These are phyloP conservation scores for Hyperopisus bebe DNA, from an alignment of 2,113 vertebrate genomes.

Conservation along the genomic window DNA sequence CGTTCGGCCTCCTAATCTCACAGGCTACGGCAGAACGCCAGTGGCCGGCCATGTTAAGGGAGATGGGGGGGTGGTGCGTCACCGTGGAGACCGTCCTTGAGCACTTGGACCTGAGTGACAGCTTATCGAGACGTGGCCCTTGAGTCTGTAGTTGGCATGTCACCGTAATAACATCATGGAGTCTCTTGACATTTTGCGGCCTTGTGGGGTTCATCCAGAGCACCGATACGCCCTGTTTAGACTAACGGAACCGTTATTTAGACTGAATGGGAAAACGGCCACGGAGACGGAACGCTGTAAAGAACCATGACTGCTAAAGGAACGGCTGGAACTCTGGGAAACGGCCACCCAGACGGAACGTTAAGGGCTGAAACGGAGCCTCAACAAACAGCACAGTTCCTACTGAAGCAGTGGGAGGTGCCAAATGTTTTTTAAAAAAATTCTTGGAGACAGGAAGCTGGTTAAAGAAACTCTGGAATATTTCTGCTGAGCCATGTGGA, in stretches of 20 bases:
- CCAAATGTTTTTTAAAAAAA: constrained; percentile 16
- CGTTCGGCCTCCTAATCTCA: not conserved
- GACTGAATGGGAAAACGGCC: not conserved
- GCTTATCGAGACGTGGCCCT: not conserved
- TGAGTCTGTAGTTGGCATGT: not conserved
- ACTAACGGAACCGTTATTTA: not conserved
- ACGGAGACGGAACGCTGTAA: not conserved
- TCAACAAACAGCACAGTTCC: not conserved
- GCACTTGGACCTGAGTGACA: not conserved
- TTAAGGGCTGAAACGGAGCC: not conserved
- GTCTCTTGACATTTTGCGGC: not conserved
- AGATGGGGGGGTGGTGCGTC: too few relatives aligned
- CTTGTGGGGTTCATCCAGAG: not conserved
- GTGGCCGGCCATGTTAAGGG: not conserved
- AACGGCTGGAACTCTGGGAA: not conserved
- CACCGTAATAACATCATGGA: not conserved
- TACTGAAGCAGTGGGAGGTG: not conserved
- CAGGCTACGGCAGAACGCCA: not conserved
- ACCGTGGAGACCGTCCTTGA: not conserved
- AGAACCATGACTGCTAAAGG: not conserved
- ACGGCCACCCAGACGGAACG: not conserved
- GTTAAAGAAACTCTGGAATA: constrained; percentile 14
- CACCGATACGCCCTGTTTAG: not conserved
- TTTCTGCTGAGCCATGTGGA: constrained; percentile 26
- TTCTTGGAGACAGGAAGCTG: constrained; percentile 35